Evolutionary conservation across 2,888 invertebrate genomes (phyloP).

Genomic region (Lasioglossum lativentre): DNA sequence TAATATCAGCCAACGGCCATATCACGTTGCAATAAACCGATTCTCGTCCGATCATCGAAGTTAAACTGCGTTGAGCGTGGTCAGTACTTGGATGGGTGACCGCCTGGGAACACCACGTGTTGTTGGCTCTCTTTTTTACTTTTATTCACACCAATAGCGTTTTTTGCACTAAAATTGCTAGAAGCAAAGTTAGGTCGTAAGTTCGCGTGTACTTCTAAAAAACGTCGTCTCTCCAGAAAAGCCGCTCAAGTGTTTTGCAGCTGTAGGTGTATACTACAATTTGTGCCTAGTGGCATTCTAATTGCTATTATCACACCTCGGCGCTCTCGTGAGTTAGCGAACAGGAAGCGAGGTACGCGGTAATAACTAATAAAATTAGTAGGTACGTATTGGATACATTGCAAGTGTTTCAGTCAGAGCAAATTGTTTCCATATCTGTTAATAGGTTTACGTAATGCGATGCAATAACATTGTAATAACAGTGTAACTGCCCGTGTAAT

Average conservation of each 20-base stretch:
- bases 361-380: neutral
- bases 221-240: neutral
- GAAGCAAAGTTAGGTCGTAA: neutral
- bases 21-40: too few relatives aligned
- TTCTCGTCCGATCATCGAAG: too few relatives aligned
- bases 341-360: neutral
- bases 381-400: neutral
- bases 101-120: too few relatives aligned
- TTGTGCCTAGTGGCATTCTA: neutral
- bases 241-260: neutral
- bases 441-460: neutral
- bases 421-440: neutral
- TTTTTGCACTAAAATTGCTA: neutral
- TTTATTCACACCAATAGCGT: too few relatives aligned
- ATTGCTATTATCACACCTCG: slow-evolving; percentile 1
- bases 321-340: neutral
- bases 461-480: neutral
- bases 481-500: neutral
- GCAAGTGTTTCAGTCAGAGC: neutral
- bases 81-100: neutral
- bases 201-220: neutral
- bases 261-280: neutral
- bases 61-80: neutral
- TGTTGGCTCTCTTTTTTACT: too few relatives aligned
- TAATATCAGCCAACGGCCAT: too few relatives aligned